A percentile compares a stretch with the other conserved stretches of the same genome.
Evolutionary conservation across 2,113 vertebrate genomes (phyloP).

Genomic region (Labeo catla): DNA sequence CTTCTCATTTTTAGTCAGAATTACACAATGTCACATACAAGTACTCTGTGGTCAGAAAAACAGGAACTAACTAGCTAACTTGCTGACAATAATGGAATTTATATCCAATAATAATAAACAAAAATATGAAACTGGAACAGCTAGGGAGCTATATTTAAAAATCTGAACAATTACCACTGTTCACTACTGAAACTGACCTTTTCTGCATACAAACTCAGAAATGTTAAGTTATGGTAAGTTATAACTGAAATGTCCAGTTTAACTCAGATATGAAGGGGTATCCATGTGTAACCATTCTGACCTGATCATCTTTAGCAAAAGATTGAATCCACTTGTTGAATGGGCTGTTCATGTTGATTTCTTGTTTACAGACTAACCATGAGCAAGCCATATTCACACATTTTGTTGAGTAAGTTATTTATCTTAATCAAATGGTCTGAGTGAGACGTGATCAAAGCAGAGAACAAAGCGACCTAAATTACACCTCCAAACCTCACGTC

Average conservation of each 20-base stretch:
- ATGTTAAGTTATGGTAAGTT: too few relatives aligned
- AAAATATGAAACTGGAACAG: neutral
- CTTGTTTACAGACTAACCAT: neutral
- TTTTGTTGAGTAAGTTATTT: neutral
- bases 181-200: neutral
- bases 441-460: neutral
- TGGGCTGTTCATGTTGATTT: neutral
- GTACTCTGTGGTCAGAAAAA: neutral
- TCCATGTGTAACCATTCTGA: neutral
- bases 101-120: neutral
- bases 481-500: neutral
- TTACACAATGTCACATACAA: conserved; percentile 18
- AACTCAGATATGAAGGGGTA: neutral
- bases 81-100: conserved; percentile 26
- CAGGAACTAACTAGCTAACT: neutral
- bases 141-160: neutral
- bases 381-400: neutral
- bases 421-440: conserved; percentile 1
- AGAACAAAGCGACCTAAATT: neutral
- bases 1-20: neutral
- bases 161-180: neutral
- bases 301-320: neutral
- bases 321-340: neutral
- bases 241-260: neutral
- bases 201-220: neutral